These are phyloP conservation scores for Scopus umbretta DNA, from an alignment of 2,113 vertebrate species.

Conservation along the genomic window DNA sequence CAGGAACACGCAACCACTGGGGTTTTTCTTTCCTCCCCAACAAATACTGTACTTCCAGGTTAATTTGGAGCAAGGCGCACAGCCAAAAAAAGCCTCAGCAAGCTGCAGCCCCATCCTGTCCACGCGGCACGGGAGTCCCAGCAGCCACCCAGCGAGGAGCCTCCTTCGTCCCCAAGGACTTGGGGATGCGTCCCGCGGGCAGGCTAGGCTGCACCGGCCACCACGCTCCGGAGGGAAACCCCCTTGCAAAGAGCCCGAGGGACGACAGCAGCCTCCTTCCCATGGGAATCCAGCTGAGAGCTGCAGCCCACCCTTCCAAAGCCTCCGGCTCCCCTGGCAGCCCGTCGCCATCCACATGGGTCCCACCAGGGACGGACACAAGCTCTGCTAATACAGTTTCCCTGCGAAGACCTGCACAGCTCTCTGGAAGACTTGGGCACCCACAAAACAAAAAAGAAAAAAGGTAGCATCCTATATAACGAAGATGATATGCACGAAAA, in stretches of 20 bases:
- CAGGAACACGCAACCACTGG: background rate
- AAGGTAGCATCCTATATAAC: background rate
- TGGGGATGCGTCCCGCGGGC: accelerated
- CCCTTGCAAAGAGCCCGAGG: no score
- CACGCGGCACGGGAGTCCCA: background rate
- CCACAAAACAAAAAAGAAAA: background rate
- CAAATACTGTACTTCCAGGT: background rate
- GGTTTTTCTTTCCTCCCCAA: accelerated
- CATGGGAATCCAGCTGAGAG: background rate
- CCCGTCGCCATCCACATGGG: accelerated
- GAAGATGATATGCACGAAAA: background rate
- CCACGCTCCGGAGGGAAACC: accelerated
- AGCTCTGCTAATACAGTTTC: background rate
- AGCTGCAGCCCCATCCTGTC: accelerated
- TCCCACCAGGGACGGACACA: background rate
- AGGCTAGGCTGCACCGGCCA: background rate
- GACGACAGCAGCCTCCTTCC: background rate
- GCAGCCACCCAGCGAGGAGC: background rate
- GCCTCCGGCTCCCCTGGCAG: background rate
- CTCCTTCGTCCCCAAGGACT: background rate
- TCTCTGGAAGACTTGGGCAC: background rate
- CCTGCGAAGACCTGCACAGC: background rate
- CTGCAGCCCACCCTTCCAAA: background rate
- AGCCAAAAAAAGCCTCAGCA: background rate
- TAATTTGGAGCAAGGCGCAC: background rate